Base-by-base conservation (phyloP, 92 coral and sea anemone genomes). In the Ricordea florida region DNA sequence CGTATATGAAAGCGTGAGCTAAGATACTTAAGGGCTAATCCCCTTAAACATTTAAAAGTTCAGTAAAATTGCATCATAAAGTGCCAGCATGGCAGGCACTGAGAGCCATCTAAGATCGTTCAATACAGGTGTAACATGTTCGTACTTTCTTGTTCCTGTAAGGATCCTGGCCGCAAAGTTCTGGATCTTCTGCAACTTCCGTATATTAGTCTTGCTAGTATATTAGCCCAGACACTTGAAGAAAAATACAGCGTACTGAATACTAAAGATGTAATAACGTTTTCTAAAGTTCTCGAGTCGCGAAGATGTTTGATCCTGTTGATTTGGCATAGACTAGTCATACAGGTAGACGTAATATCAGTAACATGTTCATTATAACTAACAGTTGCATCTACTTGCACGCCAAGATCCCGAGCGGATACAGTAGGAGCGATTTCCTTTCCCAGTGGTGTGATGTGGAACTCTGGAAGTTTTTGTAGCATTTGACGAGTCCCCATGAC, bases 181-280 rank as follows among this genome's bases (percentile, higher is more conserved):
- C 69, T 79, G 66, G 55, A 69, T 51, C 45, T 18, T 72, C 76
- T 78, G 84, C 28, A 78, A 44, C 31, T 66, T 65, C 44, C 69
- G 66, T 22, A 78, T 45, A 66, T 62, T 81, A 29, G 47, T 74
- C 81, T 59, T 59, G 48, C 70, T 58, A 29, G 81, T 74, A n/a
- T n/a, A 59, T 44, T 62, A 40, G 67, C 63, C 75, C 74, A 63
- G 33, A 72, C 74, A 43, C 74, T 34, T 37, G 86, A 80, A 44
- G 65, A 58, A 47, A 52, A 79, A 45, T 56, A 79, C 46, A 53
- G 36, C 67, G 32, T 71, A 45, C 66, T 51, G 56, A 62, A 73
- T 25, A 82, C 81, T 61, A 71, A 34, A 47, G 81, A 63, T 68
- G 61, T 68, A 68, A 48, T 48, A 68, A 52, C 61, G 3, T 68